These are phyloP conservation scores for Bibio marci DNA, from an alignment of 2,888 invertebrate species.

Conservation along the genomic window DNA sequence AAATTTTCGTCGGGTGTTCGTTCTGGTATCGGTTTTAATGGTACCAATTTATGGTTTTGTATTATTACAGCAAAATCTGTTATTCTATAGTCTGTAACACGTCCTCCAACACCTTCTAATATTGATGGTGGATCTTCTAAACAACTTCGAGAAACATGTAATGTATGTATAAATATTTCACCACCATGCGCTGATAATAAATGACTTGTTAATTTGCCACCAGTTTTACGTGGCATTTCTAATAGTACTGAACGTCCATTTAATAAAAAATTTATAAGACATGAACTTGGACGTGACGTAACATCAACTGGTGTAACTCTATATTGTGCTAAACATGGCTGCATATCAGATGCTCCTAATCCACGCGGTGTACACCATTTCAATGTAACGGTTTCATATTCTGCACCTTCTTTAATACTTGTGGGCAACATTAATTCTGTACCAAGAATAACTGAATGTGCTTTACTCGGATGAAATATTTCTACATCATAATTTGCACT, in stretches of 20 bases:
- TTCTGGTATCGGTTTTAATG: constrained; percentile 36
- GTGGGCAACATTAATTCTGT: constrained; percentile 34
- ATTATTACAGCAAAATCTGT: constrained; percentile 80
- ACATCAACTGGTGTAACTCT: constrained; percentile 92
- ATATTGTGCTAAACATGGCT: constrained; percentile 69
- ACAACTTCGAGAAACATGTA: constrained; percentile 69
- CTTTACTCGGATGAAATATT: constrained; percentile 75
- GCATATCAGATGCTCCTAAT: constrained; percentile 60
- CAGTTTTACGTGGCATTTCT: constrained; percentile 73
- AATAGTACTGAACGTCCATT: constrained; percentile 85
- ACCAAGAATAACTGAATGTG: constrained; percentile 68
- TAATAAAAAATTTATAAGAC: constrained; percentile 91
- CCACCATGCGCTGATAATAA: constrained; percentile 87
- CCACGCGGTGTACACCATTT: constrained; percentile 97
- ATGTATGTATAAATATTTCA: constrained; percentile 86
- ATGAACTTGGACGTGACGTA: constrained; percentile 90
- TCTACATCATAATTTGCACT: constrained; percentile 99
- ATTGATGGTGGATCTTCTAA: constrained; percentile 92
- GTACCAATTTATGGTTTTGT: constrained; percentile 64
- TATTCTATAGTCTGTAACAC: constrained; percentile 78
- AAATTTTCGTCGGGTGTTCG: constrained; percentile 25
- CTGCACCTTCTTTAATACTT: constrained; percentile 52
- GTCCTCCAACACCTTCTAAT: constrained; percentile 84
- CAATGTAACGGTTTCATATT: constrained; percentile 71
- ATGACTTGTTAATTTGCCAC: constrained; percentile 80